A percentile compares a stretch with the other conserved stretches of the same genome.
Evolutionary conservation across 2,797 vertebrate species (phyloP).

Genomic region (Eutrigla gurnardus): DNA sequence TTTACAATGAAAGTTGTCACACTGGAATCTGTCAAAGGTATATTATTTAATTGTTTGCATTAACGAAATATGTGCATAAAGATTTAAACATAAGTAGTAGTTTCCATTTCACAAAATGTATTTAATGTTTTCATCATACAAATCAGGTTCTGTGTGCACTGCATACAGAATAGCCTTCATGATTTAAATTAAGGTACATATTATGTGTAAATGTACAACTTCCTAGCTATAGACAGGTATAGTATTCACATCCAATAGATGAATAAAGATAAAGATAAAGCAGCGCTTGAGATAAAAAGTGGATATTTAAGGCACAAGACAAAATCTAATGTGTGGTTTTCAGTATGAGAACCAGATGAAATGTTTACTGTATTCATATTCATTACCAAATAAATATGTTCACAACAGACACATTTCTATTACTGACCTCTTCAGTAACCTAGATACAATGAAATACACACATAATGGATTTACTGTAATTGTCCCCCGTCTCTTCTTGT

Average conservation of each 20-base stretch:
- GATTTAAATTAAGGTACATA: not conserved
- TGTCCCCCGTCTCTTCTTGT: not conserved
- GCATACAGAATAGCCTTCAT: slow-evolving; percentile 19
- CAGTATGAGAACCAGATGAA: slow-evolving; percentile 41
- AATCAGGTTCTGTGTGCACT: slow-evolving; percentile 20
- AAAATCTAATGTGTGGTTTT: slow-evolving; percentile 36
- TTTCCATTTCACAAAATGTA: slow-evolving; percentile 45
- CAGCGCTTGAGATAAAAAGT: slow-evolving; percentile 25
- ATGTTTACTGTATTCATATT: slow-evolving; percentile 18
- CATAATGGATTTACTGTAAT: not conserved
- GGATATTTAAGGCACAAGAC: slow-evolving; percentile 66
- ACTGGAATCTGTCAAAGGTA: too few species aligned
- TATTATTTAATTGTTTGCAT: not conserved
- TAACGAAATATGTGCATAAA: not conserved
- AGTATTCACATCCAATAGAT: not conserved
- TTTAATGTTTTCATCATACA: slow-evolving; percentile 29
- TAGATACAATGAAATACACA: slow-evolving; percentile 6
- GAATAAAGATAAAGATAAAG: too few species aligned
- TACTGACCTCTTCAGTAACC: slow-evolving; percentile 7
- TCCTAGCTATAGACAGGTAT: slow-evolving; percentile 18
- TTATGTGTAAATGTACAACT: not conserved
- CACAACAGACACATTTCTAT: slow-evolving; percentile 40
- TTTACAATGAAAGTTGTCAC: too few species aligned
- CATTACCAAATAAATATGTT: slow-evolving; percentile 32
- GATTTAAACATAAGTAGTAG: slow-evolving; percentile 49